Evolutionary conservation across 2,113 vertebrate species (phyloP).

Genomic region (Oryctolagus cuniculus): DNA sequence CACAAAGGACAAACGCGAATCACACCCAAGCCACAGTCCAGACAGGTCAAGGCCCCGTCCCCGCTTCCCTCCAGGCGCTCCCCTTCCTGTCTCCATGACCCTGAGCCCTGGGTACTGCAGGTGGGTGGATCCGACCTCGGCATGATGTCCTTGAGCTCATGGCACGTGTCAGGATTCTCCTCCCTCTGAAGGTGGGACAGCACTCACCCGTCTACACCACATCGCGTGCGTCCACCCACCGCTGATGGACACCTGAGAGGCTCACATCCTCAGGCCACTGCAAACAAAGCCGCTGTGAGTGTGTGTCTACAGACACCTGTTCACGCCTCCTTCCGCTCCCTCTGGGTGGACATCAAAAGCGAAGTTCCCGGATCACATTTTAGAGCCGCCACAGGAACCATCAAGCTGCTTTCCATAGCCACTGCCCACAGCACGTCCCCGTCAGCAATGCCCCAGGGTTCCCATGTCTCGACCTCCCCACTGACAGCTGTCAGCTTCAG

Average conservation of each 20-base stretch:
- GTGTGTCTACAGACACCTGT: neutral
- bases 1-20: too few species aligned
- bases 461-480: neutral
- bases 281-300: neutral
- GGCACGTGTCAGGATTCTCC: neutral
- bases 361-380: neutral
- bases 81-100: too few species aligned
- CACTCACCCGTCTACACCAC: rapidly evolving
- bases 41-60: too few species aligned
- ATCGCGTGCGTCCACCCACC: neutral
- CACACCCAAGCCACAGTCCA: too few species aligned
- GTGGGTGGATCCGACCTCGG: neutral
- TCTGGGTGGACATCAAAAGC: neutral
- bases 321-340: neutral
- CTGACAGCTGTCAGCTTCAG: neutral
- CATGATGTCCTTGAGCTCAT: neutral
- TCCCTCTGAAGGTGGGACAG: neutral
- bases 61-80: too few species aligned
- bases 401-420: neutral
- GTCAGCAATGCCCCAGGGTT: neutral
- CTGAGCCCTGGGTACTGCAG: too few species aligned
- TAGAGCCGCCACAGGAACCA: neutral
- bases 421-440: neutral
- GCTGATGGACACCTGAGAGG: neutral
- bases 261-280: neutral